phyloP scores from a whole-genome alignment of 2,113 vertebrate genomes.

The Furnarius figulus region DNA sequence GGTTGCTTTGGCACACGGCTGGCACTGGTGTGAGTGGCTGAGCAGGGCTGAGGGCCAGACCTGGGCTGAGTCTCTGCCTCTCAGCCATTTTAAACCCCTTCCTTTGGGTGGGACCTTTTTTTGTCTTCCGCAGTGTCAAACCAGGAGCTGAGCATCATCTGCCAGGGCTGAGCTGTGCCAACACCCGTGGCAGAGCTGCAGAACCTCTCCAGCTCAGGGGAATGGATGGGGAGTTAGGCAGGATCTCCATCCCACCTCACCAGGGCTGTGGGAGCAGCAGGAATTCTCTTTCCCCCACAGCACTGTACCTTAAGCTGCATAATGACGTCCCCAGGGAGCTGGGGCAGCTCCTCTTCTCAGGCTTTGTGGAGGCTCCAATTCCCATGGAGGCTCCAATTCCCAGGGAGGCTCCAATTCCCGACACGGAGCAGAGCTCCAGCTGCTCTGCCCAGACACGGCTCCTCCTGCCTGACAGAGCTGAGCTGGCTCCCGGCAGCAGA shows the following conservation, averaged over 20 bases:
- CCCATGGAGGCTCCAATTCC: not conserved
- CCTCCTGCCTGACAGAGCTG: not conserved
- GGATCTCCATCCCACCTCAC: not conserved
- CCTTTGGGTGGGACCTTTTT: not conserved
- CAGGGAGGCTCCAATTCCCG: not conserved
- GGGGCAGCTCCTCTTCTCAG: not conserved
- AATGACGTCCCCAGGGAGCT: not conserved
- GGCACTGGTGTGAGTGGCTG: not conserved
- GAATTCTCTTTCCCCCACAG: not conserved
- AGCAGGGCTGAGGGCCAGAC: not conserved
- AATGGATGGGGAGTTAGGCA: not conserved
- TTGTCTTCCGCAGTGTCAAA: not conserved
- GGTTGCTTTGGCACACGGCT: not conserved
- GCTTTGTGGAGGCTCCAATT: not conserved
- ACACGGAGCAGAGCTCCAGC: fast-evolving
- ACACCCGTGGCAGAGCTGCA: not conserved
- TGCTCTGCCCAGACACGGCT: not conserved
- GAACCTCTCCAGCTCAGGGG: not conserved
- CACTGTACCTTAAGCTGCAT: fast-evolving
- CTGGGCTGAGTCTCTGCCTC: not conserved
- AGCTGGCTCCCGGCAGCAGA: not conserved
- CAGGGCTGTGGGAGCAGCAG: not conserved
- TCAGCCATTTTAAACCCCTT: not conserved
- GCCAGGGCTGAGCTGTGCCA: not conserved
- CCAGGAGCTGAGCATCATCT: not conserved